Evolutionary conservation across 53 echinoderm and acorn worm species (phyloP).

Genomic region (Luidia sarsii): DNA sequence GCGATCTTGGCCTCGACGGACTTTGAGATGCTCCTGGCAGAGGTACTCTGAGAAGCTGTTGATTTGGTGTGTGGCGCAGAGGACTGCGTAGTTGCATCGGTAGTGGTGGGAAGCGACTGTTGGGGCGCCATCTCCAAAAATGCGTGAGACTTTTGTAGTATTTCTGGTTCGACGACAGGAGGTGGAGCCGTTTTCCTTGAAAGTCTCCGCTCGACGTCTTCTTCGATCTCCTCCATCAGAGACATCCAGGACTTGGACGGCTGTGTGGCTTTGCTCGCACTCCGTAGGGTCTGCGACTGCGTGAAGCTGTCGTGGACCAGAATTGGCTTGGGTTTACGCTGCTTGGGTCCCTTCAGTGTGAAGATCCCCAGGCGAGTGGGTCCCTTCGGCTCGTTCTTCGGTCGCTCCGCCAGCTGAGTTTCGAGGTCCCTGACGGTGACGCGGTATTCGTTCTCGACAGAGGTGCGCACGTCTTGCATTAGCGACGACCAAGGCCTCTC

Average conservation of each 20-base stretch:
- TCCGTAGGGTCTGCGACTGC: slow-evolving; percentile 14
- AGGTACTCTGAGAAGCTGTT: slow-evolving; percentile 11
- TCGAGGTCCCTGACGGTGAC: slow-evolving; percentile 78
- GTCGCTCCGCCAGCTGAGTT: slow-evolving; percentile 55
- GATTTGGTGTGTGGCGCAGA: slow-evolving; percentile 16
- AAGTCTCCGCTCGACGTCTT: slow-evolving; percentile 20
- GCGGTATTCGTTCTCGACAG: slow-evolving; percentile 86
- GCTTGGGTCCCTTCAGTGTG: slow-evolving; percentile 68
- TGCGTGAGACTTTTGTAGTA: slow-evolving; percentile 14
- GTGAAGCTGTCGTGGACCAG: slow-evolving; percentile 37
- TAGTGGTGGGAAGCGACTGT: neutral
- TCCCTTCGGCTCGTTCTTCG: slow-evolving; percentile 60
- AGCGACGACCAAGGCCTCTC: slow-evolving; percentile 70
- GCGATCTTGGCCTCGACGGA: slow-evolving; percentile 19
- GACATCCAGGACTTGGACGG: slow-evolving; percentile 51
- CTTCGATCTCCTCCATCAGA: slow-evolving; percentile 46
- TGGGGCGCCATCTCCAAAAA: slow-evolving; percentile 23
- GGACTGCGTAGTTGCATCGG: slow-evolving; percentile 13
- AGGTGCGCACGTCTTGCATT: slow-evolving; percentile 71
- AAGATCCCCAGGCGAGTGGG: slow-evolving; percentile 69
- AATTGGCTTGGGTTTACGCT: slow-evolving; percentile 21
- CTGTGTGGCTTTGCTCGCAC: slow-evolving; percentile 29
- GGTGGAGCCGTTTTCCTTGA: neutral
- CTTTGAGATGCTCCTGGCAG: neutral
- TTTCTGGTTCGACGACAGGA: slow-evolving; percentile 29